Evolutionary conservation across 1,140 invertebrate genomes (phyloP).

Genomic region (Lysiphlebus fabarum): DNA sequence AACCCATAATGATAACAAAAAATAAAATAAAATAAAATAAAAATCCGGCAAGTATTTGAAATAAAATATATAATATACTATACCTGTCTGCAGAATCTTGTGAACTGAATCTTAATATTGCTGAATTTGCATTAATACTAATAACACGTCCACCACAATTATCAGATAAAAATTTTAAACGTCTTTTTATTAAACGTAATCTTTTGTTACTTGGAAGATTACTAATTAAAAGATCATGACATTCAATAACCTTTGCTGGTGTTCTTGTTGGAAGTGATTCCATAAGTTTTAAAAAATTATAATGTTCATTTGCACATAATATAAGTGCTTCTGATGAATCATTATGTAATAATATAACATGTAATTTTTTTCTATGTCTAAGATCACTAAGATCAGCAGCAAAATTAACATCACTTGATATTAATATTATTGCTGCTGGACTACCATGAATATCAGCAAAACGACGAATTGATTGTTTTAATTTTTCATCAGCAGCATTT

Average conservation of each 20-base stretch:
- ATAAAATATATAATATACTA: conserved; percentile 28
- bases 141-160: conserved; percentile 80
- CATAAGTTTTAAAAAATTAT: conserved; percentile 68
- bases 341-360: conserved; percentile 79
- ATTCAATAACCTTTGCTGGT: conserved; percentile 51
- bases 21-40: too few species aligned
- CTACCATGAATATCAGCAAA: conserved; percentile 79
- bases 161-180: conserved; percentile 70
- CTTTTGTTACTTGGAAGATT: conserved; percentile 56
- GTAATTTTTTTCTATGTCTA: conserved; percentile 77
- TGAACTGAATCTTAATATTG: conserved; percentile 69
- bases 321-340: conserved; percentile 72
- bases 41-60: not conserved
- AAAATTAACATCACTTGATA: conserved; percentile 88
- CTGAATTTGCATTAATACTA: conserved; percentile 61
- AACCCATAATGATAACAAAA: too few species aligned
- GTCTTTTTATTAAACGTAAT: conserved; percentile 52
- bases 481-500: conserved; percentile 88
- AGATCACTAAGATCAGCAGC: conserved; percentile 81
- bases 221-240: conserved; percentile 53
- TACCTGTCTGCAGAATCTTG: conserved; percentile 71
- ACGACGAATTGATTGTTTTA: conserved; percentile 77
- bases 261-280: conserved; percentile 62
- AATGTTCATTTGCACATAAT: conserved; percentile 73
- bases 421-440: conserved; percentile 73